Conservation (phyloP, 2,888 invertebrate species). For the Epirrita christyi region DNA sequence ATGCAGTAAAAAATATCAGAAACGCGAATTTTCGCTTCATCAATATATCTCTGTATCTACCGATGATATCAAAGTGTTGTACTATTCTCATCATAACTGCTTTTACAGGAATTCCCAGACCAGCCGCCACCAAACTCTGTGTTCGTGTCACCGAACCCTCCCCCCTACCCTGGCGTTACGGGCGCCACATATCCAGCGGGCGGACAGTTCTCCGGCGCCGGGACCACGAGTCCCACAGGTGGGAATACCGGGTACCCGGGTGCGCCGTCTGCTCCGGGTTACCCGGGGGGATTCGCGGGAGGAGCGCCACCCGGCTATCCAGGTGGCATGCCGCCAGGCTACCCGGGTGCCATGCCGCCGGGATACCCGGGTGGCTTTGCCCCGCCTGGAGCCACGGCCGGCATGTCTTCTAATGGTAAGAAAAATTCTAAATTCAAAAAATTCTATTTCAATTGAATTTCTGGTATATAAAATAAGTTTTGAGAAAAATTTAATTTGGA, state of each 20-base stretch:
- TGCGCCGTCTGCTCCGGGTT: constrained; percentile 47
- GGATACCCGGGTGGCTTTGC: constrained; percentile 39
- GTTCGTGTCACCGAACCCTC: constrained; percentile 95
- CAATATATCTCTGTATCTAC: too few species aligned
- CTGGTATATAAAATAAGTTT: background rate
- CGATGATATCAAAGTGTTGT: too few species aligned
- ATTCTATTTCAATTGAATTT: background rate
- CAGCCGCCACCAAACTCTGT: constrained; percentile 92
- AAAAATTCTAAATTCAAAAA: constrained; percentile 29
- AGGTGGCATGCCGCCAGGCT: constrained; percentile 45
- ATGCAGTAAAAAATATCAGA: too few species aligned
- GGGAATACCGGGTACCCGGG: constrained; percentile 40
- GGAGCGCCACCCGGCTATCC: constrained; percentile 38
- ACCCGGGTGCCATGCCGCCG: constrained; percentile 49
- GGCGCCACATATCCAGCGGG: constrained; percentile 63
- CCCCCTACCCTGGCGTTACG: constrained; percentile 95
- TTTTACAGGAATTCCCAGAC: constrained; percentile 85
- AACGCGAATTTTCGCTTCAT: too few species aligned
- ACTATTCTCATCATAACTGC: background rate
- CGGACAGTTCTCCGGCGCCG: constrained; percentile 57
- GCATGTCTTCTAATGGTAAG: constrained; percentile 73
- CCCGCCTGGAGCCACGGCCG: constrained; percentile 49
- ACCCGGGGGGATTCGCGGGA: constrained; percentile 52
- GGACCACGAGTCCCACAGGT: constrained; percentile 47
- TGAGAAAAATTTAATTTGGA: background rate